Evolutionary conservation across 1,140 invertebrate genomes (phyloP).

Genomic region (Cheumatopsyche charites): DNA sequence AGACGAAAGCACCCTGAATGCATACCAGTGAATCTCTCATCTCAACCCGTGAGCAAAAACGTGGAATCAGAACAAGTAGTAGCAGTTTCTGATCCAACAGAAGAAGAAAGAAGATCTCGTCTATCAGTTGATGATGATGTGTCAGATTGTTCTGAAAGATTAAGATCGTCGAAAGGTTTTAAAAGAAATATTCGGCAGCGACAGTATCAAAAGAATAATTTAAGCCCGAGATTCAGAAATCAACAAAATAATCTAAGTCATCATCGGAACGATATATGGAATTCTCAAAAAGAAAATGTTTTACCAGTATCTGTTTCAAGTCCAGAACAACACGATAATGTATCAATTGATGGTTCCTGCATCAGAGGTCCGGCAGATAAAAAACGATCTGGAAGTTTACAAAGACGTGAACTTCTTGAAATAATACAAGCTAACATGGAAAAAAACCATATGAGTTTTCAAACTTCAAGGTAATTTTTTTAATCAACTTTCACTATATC

Average conservation of each 20-base stretch:
- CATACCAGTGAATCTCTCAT: constrained; percentile 11
- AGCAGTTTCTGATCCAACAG: constrained; percentile 21
- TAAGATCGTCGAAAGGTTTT: constrained; percentile 44
- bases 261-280: constrained; percentile 47
- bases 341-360: constrained; percentile 50
- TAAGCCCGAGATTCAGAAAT: constrained; percentile 54
- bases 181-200: constrained; percentile 44
- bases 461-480: constrained; percentile 69
- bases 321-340: constrained; percentile 32
- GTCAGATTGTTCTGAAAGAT: constrained; percentile 48
- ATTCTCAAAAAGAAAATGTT: constrained; percentile 46
- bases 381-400: constrained; percentile 71
- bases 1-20: constrained; percentile 41
- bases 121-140: constrained; percentile 47
- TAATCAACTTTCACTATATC: neutral
- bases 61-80: constrained; percentile 19
- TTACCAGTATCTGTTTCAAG: constrained; percentile 39
- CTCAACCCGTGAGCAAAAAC: constrained; percentile 22
- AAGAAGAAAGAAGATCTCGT: constrained; percentile 46
- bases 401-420: constrained; percentile 81
- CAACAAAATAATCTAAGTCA: constrained; percentile 47
- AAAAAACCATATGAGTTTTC: constrained; percentile 85
- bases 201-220: constrained; percentile 50
- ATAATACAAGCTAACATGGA: constrained; percentile 91
- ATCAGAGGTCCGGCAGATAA: constrained; percentile 54